Conservation (phyloP, 2,888 invertebrate genomes). For the Sabatieria punctata region DNA sequence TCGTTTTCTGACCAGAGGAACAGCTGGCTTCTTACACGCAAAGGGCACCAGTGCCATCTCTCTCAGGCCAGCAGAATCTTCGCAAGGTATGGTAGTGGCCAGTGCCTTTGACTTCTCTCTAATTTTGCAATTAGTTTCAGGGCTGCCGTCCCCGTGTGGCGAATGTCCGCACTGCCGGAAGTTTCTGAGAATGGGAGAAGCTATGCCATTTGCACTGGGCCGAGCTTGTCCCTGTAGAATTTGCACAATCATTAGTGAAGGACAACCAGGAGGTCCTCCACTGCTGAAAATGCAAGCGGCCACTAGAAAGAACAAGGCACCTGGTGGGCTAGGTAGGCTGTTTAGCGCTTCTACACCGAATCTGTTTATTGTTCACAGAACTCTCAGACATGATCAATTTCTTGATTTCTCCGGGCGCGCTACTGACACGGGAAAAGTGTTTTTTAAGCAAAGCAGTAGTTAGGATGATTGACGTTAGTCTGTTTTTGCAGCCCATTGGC, state of each 20-base stretch:
- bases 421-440: not conserved
- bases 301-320: not conserved
- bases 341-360: too few species aligned
- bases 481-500: too few species aligned
- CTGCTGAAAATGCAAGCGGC: not conserved
- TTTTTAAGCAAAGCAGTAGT: too few species aligned
- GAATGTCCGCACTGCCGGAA: slow-evolving; percentile 7
- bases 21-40: slow-evolving; percentile 4
- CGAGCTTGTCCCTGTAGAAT: slow-evolving; percentile 3
- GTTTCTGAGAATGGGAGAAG: not conserved
- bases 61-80: not conserved
- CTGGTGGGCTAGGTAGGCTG: not conserved
- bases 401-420: too few species aligned
- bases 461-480: too few species aligned
- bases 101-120: not conserved
- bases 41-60: slow-evolving; percentile 6
- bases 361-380: too few species aligned
- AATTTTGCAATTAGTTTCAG: not conserved
- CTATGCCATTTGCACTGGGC: not conserved
- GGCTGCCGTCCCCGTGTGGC: slow-evolving; percentile 2
- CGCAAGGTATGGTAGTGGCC: not conserved
- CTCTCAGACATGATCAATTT: too few species aligned
- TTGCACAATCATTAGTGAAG: slow-evolving; percentile 3
- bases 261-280: not conserved
- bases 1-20: slow-evolving; percentile 3